These are phyloP conservation scores for Mesoligia furuncula DNA, from an alignment of 2,888 invertebrate genomes.

Conservation along the genomic window DNA sequence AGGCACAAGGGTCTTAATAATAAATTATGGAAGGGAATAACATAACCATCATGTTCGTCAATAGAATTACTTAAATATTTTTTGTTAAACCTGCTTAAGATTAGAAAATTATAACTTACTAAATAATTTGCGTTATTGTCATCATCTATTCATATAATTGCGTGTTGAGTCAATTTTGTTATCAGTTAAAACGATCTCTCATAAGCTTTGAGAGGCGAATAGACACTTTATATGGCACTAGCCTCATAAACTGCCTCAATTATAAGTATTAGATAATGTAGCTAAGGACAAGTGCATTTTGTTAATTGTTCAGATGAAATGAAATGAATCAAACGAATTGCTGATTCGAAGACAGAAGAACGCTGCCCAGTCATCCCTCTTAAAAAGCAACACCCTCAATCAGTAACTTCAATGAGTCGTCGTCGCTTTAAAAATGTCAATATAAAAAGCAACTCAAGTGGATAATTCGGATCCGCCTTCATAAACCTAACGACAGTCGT, in stretches of 20 bases:
- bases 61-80: neutral
- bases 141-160: too few relatives aligned
- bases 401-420: constrained; percentile 30
- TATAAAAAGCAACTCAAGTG: constrained; percentile 59
- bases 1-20: neutral
- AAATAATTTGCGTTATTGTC: too few relatives aligned
- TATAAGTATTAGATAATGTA: too few relatives aligned
- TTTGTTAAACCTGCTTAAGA: too few relatives aligned
- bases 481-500: constrained; percentile 61
- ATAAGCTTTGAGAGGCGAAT: too few relatives aligned
- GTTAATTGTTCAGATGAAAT: neutral
- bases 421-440: constrained; percentile 36
- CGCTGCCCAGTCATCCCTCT: neutral
- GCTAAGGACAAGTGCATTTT: too few relatives aligned
- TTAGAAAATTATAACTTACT: too few relatives aligned
- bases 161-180: too few relatives aligned
- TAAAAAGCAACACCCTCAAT: constrained; percentile 1
- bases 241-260: too few relatives aligned
- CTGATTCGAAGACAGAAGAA: neutral
- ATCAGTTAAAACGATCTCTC: too few relatives aligned
- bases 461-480: constrained; percentile 57
- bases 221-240: too few relatives aligned
- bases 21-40: neutral
- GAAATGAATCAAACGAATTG: neutral
- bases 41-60: neutral